Evolutionary conservation across 1,140 invertebrate genomes (phyloP), one percentile per base, ranked within the genome.

Genomic region (Teleogryllus occipitalis): DNA sequence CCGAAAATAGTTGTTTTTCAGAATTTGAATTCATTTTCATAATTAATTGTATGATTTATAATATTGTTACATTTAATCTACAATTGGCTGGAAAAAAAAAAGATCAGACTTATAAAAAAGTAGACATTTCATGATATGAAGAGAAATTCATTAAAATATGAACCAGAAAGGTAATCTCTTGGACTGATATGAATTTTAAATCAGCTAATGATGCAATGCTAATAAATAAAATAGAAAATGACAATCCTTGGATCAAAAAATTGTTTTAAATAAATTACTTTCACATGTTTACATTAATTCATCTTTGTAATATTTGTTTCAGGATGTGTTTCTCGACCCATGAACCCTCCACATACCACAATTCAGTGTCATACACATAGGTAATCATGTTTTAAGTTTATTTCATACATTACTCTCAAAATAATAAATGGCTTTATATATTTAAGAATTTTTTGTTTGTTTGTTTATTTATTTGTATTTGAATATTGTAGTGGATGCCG

Each of bases 401-500:
- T n/a, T 47, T 72, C 0, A 15, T 27, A 78, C 12, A 21, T 22
- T 78, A 72, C 78, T 65, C 22, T 48, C 27, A 39, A 39, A 78
- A 78, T 65, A 10, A 54, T 15, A 78, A 78, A 21, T 65, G 4
- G 72, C 8, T 78, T 47, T 22, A 47, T n/a, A 15, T 14, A 65
- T 65, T 65, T 65, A 10, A n/a, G n/a, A n/a, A n/a, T n/a, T n/a
- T n/a, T n/a, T n/a, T n/a, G n/a, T n/a, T n/a, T n/a, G n/a, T n/a
- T 65, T 65, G 3, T 18, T 14, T 65, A 65, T 39, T 39, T 39
- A 39, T 39, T 39, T 39, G 27, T 39, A 39, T 5, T 39, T 54
- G 18, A 47, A 18, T 54, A 49, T 80, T 81, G n/a, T 78, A 88
- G 87, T 72, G 86, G 87, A 14, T 93, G 92, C 82, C 85, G 84